Evolutionary conservation across 1,140 invertebrate species (phyloP).

Genomic region (Lamellibrachia luymesi): DNA sequence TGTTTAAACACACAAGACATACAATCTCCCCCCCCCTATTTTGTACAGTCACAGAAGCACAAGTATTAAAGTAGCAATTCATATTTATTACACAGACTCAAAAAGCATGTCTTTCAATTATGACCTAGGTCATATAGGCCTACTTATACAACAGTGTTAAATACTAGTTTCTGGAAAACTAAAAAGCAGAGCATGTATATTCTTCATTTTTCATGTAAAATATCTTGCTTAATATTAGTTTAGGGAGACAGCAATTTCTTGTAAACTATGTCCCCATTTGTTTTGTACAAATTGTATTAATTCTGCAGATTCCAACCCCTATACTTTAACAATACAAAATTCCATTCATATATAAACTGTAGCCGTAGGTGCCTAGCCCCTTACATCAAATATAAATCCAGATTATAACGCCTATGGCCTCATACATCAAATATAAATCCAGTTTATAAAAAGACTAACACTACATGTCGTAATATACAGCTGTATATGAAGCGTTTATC

Average conservation of each 20-base stretch:
- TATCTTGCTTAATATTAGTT: neutral
- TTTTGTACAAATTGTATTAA: neutral
- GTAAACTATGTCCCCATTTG: neutral
- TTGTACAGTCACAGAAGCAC: neutral
- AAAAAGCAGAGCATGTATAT: neutral
- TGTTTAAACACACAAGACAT: too few relatives aligned
- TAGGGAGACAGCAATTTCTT: neutral
- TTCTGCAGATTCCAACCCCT: neutral
- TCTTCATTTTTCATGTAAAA: neutral
- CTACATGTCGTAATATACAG: neutral
- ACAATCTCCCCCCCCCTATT: neutral
- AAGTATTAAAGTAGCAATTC: neutral
- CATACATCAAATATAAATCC: neutral
- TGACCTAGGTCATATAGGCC: neutral
- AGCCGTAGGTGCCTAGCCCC: neutral
- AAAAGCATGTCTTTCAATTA: neutral
- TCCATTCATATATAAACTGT: neutral
- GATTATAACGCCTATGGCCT: neutral
- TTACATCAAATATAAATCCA: neutral
- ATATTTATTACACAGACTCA: neutral
- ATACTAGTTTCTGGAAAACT: neutral
- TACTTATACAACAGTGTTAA: neutral
- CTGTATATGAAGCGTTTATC: neutral
- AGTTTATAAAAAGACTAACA: neutral
- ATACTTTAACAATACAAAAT: neutral